These are phyloP conservation scores for Gymnorhina tibicen DNA, from an alignment of 2,113 vertebrate genomes.

Conservation along the genomic window DNA sequence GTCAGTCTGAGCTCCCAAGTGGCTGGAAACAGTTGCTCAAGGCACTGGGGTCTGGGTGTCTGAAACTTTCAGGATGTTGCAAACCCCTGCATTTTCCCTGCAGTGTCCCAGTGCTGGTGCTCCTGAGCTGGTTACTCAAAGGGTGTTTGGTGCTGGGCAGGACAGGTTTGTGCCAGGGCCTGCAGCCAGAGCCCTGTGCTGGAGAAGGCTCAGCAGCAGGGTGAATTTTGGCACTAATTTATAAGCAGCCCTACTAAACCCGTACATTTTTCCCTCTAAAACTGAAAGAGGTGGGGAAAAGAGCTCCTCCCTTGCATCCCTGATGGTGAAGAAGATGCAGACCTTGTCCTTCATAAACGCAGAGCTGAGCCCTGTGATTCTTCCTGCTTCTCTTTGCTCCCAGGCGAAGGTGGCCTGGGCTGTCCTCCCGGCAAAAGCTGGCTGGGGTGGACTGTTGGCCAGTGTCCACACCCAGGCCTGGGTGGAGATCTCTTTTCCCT, in stretches of 20 bases:
- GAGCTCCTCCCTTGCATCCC: not conserved
- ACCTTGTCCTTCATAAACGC: not conserved
- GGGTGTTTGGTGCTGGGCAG: not conserved
- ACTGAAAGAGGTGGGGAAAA: not conserved
- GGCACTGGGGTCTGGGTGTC: not conserved
- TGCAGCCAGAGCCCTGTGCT: not conserved
- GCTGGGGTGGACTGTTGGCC: not conserved
- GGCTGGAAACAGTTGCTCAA: not conserved
- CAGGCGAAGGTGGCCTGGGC: not conserved
- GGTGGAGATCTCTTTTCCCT: not conserved
- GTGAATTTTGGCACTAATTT: not conserved
- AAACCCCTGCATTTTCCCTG: not conserved
- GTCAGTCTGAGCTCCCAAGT: not conserved
- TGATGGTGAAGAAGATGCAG: rapidly evolving
- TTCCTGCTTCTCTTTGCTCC: not conserved
- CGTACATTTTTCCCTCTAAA: not conserved
- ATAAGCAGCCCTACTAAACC: not conserved
- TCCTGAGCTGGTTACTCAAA: not conserved
- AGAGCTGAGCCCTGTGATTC: not conserved
- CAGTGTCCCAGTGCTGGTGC: not conserved
- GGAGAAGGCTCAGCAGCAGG: not conserved
- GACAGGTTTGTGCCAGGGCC: not conserved
- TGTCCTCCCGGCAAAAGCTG: not conserved
- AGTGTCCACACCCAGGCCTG: rapidly evolving
- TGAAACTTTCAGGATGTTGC: not conserved